Evolutionary conservation across 2,797 vertebrate genomes (phyloP), one percentile per base, ranked within the genome.

Genomic region (Muscicapa striata): DNA sequence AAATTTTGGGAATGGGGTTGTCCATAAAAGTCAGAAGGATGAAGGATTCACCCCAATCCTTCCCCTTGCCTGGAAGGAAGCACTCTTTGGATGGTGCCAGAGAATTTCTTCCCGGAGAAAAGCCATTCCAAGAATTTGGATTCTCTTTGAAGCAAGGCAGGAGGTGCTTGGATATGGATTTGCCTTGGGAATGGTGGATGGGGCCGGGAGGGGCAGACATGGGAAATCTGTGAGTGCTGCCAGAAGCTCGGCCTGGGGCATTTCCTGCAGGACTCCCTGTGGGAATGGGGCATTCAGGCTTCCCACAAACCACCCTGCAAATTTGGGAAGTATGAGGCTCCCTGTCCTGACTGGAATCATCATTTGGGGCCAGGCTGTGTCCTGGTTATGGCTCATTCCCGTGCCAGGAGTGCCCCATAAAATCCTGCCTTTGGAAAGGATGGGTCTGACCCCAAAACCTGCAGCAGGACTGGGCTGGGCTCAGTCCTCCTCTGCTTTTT

Each of bases 341-440:
- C n/a, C 9, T n/a, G 0, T 32, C 5, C 0, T 8, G 81, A 8
- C 34, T n/a, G 43, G 36, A 36, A 58, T 36, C 11, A 15, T 14
- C 0, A 0, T 26, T 17, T 41, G 30, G 59, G 34, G 6, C 29
- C 6, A 3, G 49, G 49, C 24, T n/a, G 32, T 13, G 66, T 7
- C 19, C 6, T 7, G 54, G 20, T 29, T 32, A 1, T 13, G 84
- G 34, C 30, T 88, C 2, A 0, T 40, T 1, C 27, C 79, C 5
- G 1, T 6, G 7, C 23, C 6, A 15, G 43, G 55, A 62, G 26
- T 1, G 0, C 1, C 26, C 38, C 27, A 23, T 8, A 11, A 40
- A 62, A 27, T 29, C 63, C 1, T 3, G 13, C 43, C 54, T 52
- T 52, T 81, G 87, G 46, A 32, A 64, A 29, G 52, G 82, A 27